Conservation (phyloP, 2,113 vertebrate genomes). For the Porphyrio hochstetteri region DNA sequence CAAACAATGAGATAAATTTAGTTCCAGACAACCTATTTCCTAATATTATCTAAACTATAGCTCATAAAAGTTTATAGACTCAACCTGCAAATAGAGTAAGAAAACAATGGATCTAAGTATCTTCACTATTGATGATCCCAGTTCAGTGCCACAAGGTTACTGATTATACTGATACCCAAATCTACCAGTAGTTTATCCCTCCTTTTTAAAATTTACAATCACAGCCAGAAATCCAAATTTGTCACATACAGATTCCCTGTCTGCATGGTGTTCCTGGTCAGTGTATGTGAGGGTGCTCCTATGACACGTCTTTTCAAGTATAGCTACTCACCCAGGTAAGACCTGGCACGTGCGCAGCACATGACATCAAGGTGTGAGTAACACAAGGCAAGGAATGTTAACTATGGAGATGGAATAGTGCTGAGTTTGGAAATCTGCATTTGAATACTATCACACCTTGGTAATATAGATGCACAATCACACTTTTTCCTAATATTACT, state of each 20-base stretch:
- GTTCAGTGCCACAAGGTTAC: not conserved
- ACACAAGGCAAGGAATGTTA: not conserved
- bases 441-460: not conserved
- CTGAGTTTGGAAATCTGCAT: not conserved
- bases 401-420: not conserved
- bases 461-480: not conserved
- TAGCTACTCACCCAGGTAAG: not conserved
- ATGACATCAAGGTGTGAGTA: not conserved
- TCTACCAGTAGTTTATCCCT: not conserved
- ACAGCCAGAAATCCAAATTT: not conserved
- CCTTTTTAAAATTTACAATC: not conserved
- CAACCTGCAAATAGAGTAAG: not conserved
- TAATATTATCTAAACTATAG: slow-evolving; percentile 60
- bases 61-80: slow-evolving; percentile 64
- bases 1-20: slow-evolving; percentile 62
- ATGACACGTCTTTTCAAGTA: not conserved
- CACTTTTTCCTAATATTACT: not conserved
- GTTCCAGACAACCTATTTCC: slow-evolving; percentile 56
- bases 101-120: slow-evolving; percentile 15
- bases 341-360: not conserved
- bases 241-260: not conserved
- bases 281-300: not conserved
- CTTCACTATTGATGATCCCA: not conserved
- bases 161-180: not conserved
- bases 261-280: not conserved